These are phyloP conservation scores for Muntiacus reevesi DNA, from an alignment of 2,113 vertebrate species.

Conservation along the genomic window DNA sequence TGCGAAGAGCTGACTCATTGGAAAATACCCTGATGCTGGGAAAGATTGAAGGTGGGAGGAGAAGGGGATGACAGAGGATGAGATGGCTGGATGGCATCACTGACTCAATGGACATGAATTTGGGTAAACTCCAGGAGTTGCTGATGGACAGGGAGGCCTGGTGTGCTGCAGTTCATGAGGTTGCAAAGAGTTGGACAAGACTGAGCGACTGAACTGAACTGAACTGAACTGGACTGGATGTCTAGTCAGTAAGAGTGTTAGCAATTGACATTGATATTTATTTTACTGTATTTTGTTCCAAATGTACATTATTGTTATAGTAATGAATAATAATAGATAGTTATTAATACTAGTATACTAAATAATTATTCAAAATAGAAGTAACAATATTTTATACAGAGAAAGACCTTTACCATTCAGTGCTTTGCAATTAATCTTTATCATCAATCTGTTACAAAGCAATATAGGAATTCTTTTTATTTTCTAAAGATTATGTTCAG, in stretches of 20 bases:
- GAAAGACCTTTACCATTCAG: neutral
- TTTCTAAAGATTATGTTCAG: neutral
- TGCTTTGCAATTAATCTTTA: neutral
- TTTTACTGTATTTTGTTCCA: neutral
- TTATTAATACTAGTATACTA: neutral
- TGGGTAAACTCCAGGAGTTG: neutral
- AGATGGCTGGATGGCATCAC: neutral
- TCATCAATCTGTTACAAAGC: neutral
- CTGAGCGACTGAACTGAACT: neutral
- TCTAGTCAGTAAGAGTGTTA: neutral
- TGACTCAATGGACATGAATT: neutral
- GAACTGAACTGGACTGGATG: neutral
- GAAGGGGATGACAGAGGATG: neutral
- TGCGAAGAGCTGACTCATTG: neutral
- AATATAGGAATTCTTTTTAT: neutral
- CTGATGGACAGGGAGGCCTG: neutral
- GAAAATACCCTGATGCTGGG: neutral
- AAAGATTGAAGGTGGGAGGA: neutral
- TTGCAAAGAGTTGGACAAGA: rapidly evolving
- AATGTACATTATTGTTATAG: neutral
- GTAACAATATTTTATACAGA: neutral
- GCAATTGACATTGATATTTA: neutral
- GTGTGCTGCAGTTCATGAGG: neutral
- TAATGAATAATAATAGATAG: neutral
- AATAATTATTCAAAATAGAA: neutral